Evolutionary conservation across 2,888 invertebrate genomes (phyloP).

Genomic region (Oxyteleia sp.): DNA sequence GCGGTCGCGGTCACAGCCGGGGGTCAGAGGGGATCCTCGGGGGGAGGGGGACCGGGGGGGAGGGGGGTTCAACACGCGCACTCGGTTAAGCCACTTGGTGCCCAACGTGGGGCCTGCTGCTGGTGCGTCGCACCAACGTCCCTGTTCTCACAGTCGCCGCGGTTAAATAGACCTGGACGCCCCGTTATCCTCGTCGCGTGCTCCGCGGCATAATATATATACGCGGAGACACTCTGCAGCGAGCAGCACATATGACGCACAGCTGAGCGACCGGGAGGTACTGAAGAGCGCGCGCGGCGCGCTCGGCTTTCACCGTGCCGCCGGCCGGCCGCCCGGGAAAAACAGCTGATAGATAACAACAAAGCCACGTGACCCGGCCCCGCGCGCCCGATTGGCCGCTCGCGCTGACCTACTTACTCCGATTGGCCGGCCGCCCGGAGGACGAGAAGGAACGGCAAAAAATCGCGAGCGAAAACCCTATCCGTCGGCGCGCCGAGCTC

Average conservation of each 20-base stretch:
- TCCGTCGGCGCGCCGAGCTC: constrained; percentile 29
- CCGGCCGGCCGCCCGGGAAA: constrained; percentile 85
- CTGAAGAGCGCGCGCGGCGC: constrained; percentile 79
- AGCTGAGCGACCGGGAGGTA: constrained; percentile 86
- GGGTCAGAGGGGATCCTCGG: too few relatives aligned
- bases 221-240: constrained; percentile 78
- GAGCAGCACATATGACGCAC: constrained; percentile 83
- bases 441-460: constrained; percentile 62
- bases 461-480: constrained; percentile 57
- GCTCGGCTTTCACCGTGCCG: constrained; percentile 86
- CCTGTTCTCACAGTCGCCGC: too few relatives aligned
- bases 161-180: too few relatives aligned
- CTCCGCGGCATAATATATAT: constrained; percentile 78
- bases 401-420: constrained; percentile 89
- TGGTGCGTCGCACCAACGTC: too few relatives aligned
- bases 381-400: constrained; percentile 87
- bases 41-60: too few relatives aligned
- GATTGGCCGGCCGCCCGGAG: constrained; percentile 85
- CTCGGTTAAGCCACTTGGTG: too few relatives aligned
- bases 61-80: too few relatives aligned
- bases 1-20: too few relatives aligned
- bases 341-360: constrained; percentile 92
- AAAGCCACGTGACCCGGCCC: constrained; percentile 90
- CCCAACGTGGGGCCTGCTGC: too few relatives aligned
- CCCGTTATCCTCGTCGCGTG: too few relatives aligned